A percentile compares a stretch with the other conserved stretches of the same genome.
phyloP scores from a whole-genome alignment of 2,888 invertebrate species.

The Orchesella flavescens region DNA sequence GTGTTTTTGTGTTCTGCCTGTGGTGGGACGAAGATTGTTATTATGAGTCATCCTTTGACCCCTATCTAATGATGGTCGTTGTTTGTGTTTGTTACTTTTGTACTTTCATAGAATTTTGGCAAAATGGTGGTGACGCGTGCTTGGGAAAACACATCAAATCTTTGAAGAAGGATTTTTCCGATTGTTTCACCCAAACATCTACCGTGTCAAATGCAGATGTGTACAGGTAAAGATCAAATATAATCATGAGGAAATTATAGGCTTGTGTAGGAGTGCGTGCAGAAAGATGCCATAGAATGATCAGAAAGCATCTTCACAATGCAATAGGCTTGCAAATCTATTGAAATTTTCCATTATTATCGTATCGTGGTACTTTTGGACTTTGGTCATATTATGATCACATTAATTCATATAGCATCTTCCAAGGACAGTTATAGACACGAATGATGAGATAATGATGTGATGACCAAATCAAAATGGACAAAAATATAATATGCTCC shows the following conservation, averaged over 20 bases:
- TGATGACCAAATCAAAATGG: not conserved
- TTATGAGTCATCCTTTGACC: not conserved
- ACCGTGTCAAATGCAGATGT: slow-evolving; percentile 63
- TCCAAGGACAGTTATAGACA: slow-evolving; percentile 37
- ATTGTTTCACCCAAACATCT: slow-evolving; percentile 61
- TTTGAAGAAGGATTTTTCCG: slow-evolving; percentile 61
- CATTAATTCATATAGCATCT: not conserved
- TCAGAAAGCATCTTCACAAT: too few species aligned
- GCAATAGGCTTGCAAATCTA: too few species aligned
- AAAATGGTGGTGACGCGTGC: slow-evolving; percentile 64
- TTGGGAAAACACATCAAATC: slow-evolving; percentile 58
- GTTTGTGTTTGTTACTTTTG: slow-evolving; percentile 1
- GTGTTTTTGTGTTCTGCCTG: too few species aligned
- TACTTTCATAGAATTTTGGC: slow-evolving; percentile 61
- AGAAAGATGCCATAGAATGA: too few species aligned
- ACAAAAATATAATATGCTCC: not conserved
- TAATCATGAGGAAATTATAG: not conserved
- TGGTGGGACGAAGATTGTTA: too few species aligned
- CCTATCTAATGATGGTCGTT: not conserved
- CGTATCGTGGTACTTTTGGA: not conserved
- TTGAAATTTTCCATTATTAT: too few species aligned
- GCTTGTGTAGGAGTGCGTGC: too few species aligned
- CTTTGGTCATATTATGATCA: slow-evolving; percentile 22
- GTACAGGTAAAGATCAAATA: slow-evolving; percentile 53
- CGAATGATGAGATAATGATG: not conserved